Conservation (phyloP, 2,888 invertebrate genomes). For the Phorcus lineatus region DNA sequence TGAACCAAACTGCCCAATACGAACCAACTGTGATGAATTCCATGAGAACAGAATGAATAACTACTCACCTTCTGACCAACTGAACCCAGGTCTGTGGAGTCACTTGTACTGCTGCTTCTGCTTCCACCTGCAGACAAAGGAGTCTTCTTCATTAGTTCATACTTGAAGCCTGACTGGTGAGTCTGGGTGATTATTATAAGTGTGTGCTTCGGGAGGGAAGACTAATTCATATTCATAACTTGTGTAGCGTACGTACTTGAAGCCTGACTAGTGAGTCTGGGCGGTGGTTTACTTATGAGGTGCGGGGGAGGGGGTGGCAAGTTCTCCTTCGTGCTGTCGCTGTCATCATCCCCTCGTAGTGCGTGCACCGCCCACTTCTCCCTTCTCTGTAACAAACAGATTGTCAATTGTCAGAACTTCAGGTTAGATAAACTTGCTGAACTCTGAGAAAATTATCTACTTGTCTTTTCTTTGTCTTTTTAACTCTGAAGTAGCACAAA, state of each 20-base stretch:
- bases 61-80: conserved; percentile 27
- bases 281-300: conserved; percentile 27
- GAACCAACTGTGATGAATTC: no score
- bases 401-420: neutral
- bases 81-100: conserved; percentile 50
- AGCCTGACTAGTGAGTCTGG: conserved; percentile 39
- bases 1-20: no score
- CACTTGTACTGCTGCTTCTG: conserved; percentile 66
- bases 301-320: conserved; percentile 53
- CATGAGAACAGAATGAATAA: no score
- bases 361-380: conserved; percentile 49
- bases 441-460: no score
- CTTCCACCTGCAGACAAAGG: conserved; percentile 53
- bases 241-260: conserved; percentile 50
- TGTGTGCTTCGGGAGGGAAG: no score
- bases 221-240: no score
- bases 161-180: no score
- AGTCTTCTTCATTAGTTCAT: neutral
- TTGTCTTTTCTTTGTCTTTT: no score
- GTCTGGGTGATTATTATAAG: no score
- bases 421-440: no score
- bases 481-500: no score
- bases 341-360: conserved; percentile 36
- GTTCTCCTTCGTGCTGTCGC: conserved; percentile 59
- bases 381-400: conserved; percentile 42